phyloP scores from a whole-genome alignment of 2,113 vertebrate genomes.

The Mirounga angustirostris region DNA sequence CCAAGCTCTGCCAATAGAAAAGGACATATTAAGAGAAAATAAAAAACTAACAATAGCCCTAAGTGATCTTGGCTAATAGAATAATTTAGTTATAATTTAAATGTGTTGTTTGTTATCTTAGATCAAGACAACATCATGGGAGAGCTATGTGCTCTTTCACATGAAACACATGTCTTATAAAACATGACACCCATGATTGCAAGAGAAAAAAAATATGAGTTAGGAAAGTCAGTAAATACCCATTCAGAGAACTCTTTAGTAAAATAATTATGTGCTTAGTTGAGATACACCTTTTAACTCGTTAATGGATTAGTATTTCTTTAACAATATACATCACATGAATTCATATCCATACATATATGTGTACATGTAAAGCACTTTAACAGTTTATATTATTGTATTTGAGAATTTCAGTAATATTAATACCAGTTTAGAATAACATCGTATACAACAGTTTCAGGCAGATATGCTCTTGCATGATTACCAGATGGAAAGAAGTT shows the following conservation, averaged over 20 bases:
- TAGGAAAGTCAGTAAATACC: neutral
- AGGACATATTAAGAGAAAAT: neutral
- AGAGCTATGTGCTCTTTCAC: neutral
- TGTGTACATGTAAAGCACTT: neutral
- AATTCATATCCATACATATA: neutral
- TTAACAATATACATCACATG: neutral
- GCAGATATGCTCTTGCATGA: neutral
- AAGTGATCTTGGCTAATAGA: neutral
- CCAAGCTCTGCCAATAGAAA: neutral
- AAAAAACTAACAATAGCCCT: neutral
- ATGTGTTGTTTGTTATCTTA: neutral
- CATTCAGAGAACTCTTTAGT: neutral
- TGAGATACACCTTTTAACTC: neutral
- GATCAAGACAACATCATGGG: neutral
- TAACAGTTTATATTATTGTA: neutral
- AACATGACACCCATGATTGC: neutral
- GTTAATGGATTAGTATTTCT: neutral
- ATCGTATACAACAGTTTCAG: neutral
- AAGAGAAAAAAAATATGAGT: neutral
- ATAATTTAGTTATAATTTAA: slow-evolving; percentile 49
- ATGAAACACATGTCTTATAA: neutral
- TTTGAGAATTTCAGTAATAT: neutral
- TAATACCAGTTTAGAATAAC: neutral
- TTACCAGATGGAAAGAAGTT: slow-evolving; percentile 37
- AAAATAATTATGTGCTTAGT: neutral